phyloP scores from a whole-genome alignment of 2,888 invertebrate species.

The Cataglyphis albicans region DNA sequence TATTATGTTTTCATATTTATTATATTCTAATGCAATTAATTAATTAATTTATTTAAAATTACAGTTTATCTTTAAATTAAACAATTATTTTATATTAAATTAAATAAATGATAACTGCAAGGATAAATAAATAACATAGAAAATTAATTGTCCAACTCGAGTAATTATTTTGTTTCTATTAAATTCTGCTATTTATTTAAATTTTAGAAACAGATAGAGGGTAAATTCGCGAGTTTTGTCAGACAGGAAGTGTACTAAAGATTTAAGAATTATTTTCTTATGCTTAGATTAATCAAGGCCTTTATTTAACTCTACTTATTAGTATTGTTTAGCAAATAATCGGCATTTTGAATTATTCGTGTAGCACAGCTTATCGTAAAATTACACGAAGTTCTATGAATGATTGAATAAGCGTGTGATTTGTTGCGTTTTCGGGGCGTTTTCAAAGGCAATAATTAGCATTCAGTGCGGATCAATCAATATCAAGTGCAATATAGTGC shows the following conservation, averaged over 20 bases:
- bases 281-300: slow-evolving; percentile 6
- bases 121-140: neutral
- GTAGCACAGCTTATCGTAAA: neutral
- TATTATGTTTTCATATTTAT: neutral
- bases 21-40: neutral
- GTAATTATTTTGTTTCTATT: neutral
- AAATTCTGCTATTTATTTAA: neutral
- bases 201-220: slow-evolving; percentile 2
- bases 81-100: neutral
- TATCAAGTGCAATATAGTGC: neutral
- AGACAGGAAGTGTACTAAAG: neutral
- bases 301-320: neutral
- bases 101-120: neutral
- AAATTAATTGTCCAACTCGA: neutral
- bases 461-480: neutral
- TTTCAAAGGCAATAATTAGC: slow-evolving; percentile 1
- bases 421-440: neutral
- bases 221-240: slow-evolving; percentile 2
- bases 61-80: neutral
- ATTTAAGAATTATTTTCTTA: slow-evolving; percentile 29
- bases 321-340: slow-evolving; percentile 15
- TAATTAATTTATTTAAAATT: neutral
- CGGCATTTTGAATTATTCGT: neutral
- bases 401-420: neutral
- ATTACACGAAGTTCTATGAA: slow-evolving; percentile 17